Percentiles rank a stretch among this genome's conserved stretches.
Conservation (phyloP, 1,140 invertebrate genomes). For the Melanaphis sacchari region DNA sequence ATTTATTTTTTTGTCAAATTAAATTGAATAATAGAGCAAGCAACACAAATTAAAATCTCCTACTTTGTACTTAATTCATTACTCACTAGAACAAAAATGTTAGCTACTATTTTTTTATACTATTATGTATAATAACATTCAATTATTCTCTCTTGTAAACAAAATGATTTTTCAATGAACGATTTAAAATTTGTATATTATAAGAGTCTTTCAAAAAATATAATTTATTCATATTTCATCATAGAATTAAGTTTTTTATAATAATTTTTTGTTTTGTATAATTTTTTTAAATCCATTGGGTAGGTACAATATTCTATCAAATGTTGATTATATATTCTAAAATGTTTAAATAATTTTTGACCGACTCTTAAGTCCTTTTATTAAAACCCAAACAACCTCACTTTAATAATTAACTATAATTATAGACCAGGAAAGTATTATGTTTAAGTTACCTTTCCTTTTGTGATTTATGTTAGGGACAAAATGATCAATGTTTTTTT, state of each 20-base stretch:
- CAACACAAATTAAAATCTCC: slow-evolving; percentile 11
- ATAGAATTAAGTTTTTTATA: slow-evolving; percentile 41
- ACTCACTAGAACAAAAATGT: slow-evolving; percentile 33
- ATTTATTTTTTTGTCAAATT: slow-evolving; percentile 14
- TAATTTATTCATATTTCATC: slow-evolving; percentile 9
- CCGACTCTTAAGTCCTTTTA: slow-evolving; percentile 26
- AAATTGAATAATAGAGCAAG: neutral
- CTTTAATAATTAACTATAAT: slow-evolving; percentile 22
- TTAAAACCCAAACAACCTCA: slow-evolving; percentile 18
- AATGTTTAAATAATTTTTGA: slow-evolving; percentile 44
- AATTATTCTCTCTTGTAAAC: slow-evolving; percentile 27
- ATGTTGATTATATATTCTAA: slow-evolving; percentile 36
- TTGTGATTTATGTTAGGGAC: slow-evolving; percentile 55
- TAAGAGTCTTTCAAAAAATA: slow-evolving; percentile 29
- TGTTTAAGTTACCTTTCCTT: slow-evolving; percentile 41
- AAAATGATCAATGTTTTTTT: slow-evolving; percentile 56
- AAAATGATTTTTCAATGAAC: neutral
- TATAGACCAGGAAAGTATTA: slow-evolving; percentile 54
- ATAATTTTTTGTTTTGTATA: slow-evolving; percentile 9
- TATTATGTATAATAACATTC: slow-evolving; percentile 23
- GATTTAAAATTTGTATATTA: slow-evolving; percentile 20
- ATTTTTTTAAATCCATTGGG: slow-evolving; percentile 23
- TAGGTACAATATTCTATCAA: neutral
- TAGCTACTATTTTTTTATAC: slow-evolving; percentile 28
- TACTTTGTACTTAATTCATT: slow-evolving; percentile 25